A percentile compares a stretch with the other conserved stretches of the same genome.
These are phyloP conservation scores for Morone saxatilis DNA, from an alignment of 2,113 vertebrate species.

Conservation along the genomic window DNA sequence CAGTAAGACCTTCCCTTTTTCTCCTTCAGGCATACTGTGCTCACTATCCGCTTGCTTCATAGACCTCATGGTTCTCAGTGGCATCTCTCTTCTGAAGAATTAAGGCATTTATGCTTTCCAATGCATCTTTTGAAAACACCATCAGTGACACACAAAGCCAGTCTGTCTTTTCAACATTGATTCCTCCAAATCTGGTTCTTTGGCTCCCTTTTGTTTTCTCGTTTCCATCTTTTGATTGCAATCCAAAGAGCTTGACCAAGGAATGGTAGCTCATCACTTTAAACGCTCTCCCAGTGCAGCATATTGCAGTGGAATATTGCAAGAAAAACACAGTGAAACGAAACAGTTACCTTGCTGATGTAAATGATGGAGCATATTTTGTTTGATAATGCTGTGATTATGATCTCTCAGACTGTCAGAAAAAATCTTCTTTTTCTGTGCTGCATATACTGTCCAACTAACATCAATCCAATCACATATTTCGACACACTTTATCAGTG, in stretches of 20 bases:
- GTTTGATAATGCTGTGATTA: background rate
- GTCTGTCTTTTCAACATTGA: background rate
- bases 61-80: conserved; percentile 6
- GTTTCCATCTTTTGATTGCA: background rate
- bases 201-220: background rate
- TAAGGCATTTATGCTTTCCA: background rate
- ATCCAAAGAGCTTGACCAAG: conserved; percentile 10
- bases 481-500: background rate
- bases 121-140: conserved; percentile 13
- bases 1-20: conserved; percentile 7
- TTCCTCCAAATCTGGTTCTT: conserved; percentile 11
- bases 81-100: conserved; percentile 5
- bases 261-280: conserved; percentile 4
- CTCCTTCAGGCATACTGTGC: conserved; percentile 24
- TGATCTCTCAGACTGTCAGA: background rate
- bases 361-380: background rate
- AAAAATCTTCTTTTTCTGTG: background rate
- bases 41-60: conserved; percentile 11
- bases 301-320: background rate
- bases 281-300: background rate
- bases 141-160: background rate
- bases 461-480: background rate
- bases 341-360: background rate
- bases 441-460: background rate
- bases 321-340: background rate